Evolutionary conservation across 2,888 invertebrate genomes (phyloP), one percentile per base, ranked within the genome.

Genomic region (Boloria euphrosyne): DNA sequence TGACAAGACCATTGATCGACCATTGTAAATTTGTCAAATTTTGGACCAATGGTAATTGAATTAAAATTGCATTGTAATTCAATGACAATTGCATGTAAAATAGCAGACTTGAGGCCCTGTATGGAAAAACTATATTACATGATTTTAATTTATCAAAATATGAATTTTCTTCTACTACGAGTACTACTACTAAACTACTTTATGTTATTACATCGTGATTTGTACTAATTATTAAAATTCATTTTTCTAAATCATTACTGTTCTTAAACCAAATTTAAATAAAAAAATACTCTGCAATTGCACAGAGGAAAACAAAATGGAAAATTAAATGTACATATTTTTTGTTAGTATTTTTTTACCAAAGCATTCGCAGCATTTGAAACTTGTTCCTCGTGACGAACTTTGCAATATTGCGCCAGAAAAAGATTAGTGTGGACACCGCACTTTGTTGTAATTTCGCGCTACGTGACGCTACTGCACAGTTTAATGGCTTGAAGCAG

Each of bases 391-490:
- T 50, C 17, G 38, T 59, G 59, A 59, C 59, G 59, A 50, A 59
- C 59, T 59, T 38, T 50, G 59, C 59, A 59, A 49, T 59, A 59
- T 59, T 50, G 59, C 59, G 50, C 59, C 50, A 59, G 59, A 59
- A 18, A 59, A 59, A 50, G 49, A 59, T 59, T 59, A 59, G 59
- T 59, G 59, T 50, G 59, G 59, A 59, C 59, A 59, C 49, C 50
- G 59, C 59, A 59, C 49, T 59, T 59, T 38, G 59, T 59, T 17
- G 59, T 59, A 59, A 59, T 59, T 59, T 59, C 50, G 59, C 50
- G 49, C 49, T 59, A 59, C 59, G 59, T 59, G 59, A 38, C 38
- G 59, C 50, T 59, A 50, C 59, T 59, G 31, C 49, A 50, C 31
- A 59, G 47, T 59, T 59, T 59, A 50, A 59, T 59, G 38, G 59